Conservation (phyloP, 1,140 invertebrate species). For the Micrasema longulum region DNA sequence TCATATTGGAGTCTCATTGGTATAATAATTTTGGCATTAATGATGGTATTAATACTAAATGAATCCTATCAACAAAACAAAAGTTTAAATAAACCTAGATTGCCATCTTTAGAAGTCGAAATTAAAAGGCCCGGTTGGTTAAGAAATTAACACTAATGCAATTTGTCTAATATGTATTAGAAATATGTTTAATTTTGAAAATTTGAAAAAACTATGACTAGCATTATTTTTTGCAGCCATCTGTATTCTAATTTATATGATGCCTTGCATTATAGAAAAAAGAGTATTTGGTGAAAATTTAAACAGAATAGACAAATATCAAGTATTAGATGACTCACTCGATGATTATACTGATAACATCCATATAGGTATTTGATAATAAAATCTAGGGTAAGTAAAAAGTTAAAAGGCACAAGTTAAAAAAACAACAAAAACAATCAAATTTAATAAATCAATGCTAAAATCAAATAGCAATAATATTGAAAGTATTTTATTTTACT, state of each 20-base stretch:
- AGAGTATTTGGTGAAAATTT: conserved; percentile 31
- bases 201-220: no score
- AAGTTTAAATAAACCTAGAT: conserved; percentile 23
- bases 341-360: conserved; percentile 18
- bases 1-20: conserved; percentile 34
- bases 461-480: no score
- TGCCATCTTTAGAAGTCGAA: conserved; percentile 16
- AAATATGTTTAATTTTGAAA: neutral
- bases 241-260: conserved; percentile 34
- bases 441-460: no score
- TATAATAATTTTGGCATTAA: conserved; percentile 19
- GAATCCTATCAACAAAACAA: conserved; percentile 30
- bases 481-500: no score
- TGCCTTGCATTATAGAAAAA: conserved; percentile 35
- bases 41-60: conserved; percentile 27
- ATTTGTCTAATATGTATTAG: neutral
- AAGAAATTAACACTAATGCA: conserved; percentile 13
- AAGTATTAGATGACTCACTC: conserved; percentile 27
- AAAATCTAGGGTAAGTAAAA: neutral
- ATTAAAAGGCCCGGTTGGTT: conserved; percentile 20
- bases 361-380: conserved; percentile 2
- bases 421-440: no score
- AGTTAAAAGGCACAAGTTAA: no score
- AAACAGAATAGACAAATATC: conserved; percentile 20
- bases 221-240: conserved; percentile 28